A percentile compares a stretch with the other conserved stretches of the same genome.
Conservation (phyloP, 2,888 invertebrate genomes). For the Aphrophora alni region DNA sequence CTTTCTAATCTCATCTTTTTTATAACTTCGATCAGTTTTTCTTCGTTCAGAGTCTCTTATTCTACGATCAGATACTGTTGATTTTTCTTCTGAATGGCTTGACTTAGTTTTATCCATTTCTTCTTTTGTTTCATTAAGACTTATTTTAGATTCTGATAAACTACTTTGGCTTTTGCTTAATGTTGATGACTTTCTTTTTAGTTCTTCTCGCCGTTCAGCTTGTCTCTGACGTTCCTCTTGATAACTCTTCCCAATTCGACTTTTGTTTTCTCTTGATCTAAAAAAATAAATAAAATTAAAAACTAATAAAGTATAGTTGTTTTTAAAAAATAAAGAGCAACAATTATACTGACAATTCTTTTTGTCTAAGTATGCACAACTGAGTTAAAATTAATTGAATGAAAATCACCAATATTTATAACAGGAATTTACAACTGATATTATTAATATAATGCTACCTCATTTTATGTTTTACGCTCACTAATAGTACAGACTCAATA, state of each 20-base stretch:
- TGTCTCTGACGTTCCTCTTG: conserved; percentile 46
- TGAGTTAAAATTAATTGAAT: too few relatives aligned
- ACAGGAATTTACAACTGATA: too few relatives aligned
- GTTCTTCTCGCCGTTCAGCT: conserved; percentile 44
- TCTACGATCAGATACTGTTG: conserved; percentile 58
- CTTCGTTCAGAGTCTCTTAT: conserved; percentile 58
- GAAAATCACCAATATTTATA: too few relatives aligned
- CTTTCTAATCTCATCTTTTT: conserved; percentile 30
- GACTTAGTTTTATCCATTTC: background rate
- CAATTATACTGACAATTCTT: too few relatives aligned
- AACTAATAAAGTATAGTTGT: too few relatives aligned
- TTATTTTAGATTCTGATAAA: conserved; percentile 45
- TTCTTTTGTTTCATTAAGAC: conserved; percentile 12
- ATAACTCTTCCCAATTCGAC: conserved; percentile 47
- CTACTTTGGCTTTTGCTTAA: conserved; percentile 19
- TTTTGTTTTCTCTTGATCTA: conserved; percentile 44
- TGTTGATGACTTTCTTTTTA: conserved; percentile 35
- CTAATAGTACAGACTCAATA: too few relatives aligned
- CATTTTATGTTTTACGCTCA: too few relatives aligned
- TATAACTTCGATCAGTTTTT: conserved; percentile 49
- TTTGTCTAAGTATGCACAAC: too few relatives aligned
- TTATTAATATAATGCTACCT: too few relatives aligned
- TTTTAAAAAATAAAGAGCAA: too few relatives aligned
- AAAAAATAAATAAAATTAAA: conserved; percentile 30
- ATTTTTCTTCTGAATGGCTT: conserved; percentile 10